These are phyloP conservation scores for Cerastoderma edule DNA, from an alignment of 2,888 invertebrate species.

Conservation along the genomic window DNA sequence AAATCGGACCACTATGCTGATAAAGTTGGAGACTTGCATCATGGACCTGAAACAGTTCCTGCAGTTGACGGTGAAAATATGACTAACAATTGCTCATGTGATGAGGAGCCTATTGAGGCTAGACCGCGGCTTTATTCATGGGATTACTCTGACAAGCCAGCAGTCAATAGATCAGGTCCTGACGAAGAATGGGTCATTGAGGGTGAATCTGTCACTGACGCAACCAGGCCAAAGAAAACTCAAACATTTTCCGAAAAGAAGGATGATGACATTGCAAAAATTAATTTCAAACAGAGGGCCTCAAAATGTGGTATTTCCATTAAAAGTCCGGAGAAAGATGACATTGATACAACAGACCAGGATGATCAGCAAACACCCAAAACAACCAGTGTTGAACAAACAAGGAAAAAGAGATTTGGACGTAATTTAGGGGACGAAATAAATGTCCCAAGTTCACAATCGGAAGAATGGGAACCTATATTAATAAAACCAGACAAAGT, in stretches of 20 bases:
- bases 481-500: not conserved
- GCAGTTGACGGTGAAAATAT: not conserved
- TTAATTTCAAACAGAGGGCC: slow-evolving; percentile 42
- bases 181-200: not conserved
- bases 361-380: not conserved
- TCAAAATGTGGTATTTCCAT: slow-evolving; percentile 48
- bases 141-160: not conserved
- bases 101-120: not conserved
- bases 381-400: not conserved
- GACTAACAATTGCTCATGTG: not conserved
- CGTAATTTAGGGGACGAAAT: not conserved
- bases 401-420: not conserved
- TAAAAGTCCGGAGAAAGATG: slow-evolving; percentile 23
- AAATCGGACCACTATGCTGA: too few relatives aligned
- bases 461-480: not conserved
- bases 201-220: not conserved
- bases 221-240: not conserved
- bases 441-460: not conserved
- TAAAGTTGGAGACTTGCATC: not conserved
- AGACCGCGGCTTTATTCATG: not conserved
- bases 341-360: not conserved
- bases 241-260: slow-evolving; percentile 1
- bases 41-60: not conserved
- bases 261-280: slow-evolving; percentile 42
- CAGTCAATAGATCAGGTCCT: not conserved